These are phyloP conservation scores for Megaustenia siamemsis DNA, from an alignment of 2,888 invertebrate species.

Conservation along the genomic window DNA sequence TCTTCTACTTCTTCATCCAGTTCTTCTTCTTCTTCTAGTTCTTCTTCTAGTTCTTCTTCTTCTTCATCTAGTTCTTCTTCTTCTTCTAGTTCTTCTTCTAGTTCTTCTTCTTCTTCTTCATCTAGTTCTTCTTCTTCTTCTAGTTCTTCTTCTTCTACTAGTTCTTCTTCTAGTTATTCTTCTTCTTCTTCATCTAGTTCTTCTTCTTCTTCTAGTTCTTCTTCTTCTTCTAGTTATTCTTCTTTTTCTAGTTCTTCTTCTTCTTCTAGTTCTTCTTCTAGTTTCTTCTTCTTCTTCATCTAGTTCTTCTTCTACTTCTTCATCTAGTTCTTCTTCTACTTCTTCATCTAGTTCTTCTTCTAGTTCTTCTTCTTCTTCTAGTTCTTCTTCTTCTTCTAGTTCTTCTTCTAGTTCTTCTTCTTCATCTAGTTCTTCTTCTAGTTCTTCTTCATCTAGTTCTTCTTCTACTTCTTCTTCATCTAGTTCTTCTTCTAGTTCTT, in stretches of 20 bases:
- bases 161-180: too few relatives aligned
- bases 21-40: background rate
- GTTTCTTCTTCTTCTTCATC: too few relatives aligned
- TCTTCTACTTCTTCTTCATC: slow-evolving; percentile 13
- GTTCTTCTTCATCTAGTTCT: background rate
- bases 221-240: too few relatives aligned
- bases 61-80: background rate
- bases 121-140: background rate
- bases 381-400: background rate
- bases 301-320: background rate
- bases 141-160: background rate
- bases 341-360: too few relatives aligned
- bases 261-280: too few relatives aligned
- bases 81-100: background rate
- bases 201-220: too few relatives aligned
- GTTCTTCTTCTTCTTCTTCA: background rate
- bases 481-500: slow-evolving; percentile 20
- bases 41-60: background rate
- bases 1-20: background rate
- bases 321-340: background rate
- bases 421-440: background rate
- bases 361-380: background rate
- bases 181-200: too few relatives aligned
- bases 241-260: too few relatives aligned
- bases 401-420: background rate